phyloP scores from a whole-genome alignment of 2,113 vertebrate species.

The Alectura lathami region DNA sequence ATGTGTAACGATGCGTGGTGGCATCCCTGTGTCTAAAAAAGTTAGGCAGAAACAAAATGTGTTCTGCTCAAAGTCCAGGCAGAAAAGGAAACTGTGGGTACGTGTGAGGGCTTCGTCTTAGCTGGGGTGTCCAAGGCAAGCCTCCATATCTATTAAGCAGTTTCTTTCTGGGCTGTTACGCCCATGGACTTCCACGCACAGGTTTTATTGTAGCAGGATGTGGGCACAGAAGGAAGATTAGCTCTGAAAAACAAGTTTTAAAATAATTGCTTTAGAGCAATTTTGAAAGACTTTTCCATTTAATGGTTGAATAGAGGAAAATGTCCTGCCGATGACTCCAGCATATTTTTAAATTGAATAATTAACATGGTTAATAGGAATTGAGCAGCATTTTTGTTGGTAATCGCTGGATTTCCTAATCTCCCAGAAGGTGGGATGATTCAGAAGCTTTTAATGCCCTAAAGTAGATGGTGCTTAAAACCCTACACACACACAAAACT shows the following conservation, averaged over 20 bases:
- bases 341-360: conserved; percentile 59
- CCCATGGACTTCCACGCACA: background rate
- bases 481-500: background rate
- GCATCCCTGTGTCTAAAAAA: background rate
- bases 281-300: conserved; percentile 38
- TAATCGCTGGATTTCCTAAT: conserved; percentile 54
- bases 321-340: conserved; percentile 52
- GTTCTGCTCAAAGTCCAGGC: background rate
- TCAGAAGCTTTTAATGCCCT: conserved; percentile 37
- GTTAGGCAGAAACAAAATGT: background rate
- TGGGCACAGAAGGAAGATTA: background rate
- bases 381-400: conserved; percentile 7
- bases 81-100: background rate
- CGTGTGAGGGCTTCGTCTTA: background rate
- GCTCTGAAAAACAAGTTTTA: conserved; percentile 8
- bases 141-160: background rate
- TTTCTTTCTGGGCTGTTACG: background rate
- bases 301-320: no score
- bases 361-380: conserved; percentile 42
- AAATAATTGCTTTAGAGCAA: conserved; percentile 39
- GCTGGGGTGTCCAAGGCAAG: background rate
- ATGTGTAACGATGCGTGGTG: background rate
- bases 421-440: conserved; percentile 62
- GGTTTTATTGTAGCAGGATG: background rate
- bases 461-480: conserved; percentile 56